A percentile compares a stretch with the other conserved stretches of the same genome.
These are phyloP conservation scores for Ctenicera cuprea DNA, from an alignment of 2,888 invertebrate genomes.

Conservation along the genomic window DNA sequence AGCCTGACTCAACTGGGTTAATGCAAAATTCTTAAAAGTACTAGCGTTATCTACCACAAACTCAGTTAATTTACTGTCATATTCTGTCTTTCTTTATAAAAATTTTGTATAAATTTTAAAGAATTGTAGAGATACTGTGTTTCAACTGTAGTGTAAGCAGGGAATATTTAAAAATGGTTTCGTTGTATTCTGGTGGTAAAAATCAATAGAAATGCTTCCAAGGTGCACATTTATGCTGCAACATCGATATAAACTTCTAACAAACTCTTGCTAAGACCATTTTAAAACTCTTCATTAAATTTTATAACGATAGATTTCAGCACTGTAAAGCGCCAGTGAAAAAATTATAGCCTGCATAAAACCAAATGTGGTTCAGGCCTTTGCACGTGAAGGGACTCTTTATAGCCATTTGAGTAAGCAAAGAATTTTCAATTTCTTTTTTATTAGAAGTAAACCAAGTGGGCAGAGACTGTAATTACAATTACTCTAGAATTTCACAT, in stretches of 20 bases:
- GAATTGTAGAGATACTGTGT: too few relatives aligned
- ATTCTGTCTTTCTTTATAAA: too few relatives aligned
- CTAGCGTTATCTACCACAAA: too few relatives aligned
- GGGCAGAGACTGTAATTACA: neutral
- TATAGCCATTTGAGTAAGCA: neutral
- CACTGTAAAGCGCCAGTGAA: neutral
- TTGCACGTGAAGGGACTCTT: neutral
- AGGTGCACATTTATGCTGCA: neutral
- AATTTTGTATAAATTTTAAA: too few relatives aligned
- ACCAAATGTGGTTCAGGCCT: neutral
- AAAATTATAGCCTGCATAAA: conserved; percentile 17
- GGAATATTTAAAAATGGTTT: too few relatives aligned
- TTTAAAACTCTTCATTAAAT: conserved; percentile 18
- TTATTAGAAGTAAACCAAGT: neutral
- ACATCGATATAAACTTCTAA: neutral
- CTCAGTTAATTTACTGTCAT: too few relatives aligned
- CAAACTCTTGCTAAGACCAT: conserved; percentile 1
- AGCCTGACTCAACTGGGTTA: too few relatives aligned
- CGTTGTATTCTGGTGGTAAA: neutral
- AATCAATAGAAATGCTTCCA: neutral
- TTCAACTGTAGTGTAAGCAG: too few relatives aligned
- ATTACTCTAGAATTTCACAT: too few relatives aligned
- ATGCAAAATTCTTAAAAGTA: too few relatives aligned
- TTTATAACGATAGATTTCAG: conserved; percentile 22
- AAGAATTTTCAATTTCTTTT: neutral